phyloP scores from a whole-genome alignment of 2,797 vertebrate species.

The Anabas testudineus region DNA sequence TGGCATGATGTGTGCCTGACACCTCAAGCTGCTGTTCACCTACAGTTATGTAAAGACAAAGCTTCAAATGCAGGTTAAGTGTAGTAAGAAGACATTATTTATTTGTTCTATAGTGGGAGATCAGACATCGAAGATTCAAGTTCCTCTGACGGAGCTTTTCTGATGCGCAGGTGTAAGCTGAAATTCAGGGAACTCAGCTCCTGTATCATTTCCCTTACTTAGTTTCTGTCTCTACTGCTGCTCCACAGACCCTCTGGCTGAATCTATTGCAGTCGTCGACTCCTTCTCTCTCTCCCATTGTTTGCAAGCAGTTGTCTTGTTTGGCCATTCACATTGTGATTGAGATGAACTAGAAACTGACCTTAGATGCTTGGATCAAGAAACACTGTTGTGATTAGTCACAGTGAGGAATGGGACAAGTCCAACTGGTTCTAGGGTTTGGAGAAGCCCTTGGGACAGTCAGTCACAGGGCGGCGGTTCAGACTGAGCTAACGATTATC shows the following conservation, averaged over 20 bases:
- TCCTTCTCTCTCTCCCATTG: too few relatives aligned
- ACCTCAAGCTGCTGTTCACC: too few relatives aligned
- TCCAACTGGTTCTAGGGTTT: slow-evolving; percentile 65
- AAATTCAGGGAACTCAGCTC: neutral
- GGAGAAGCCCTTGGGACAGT: slow-evolving; percentile 64
- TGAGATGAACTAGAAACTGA: slow-evolving; percentile 28
- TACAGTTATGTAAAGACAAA: too few relatives aligned
- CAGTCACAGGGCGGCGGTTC: slow-evolving; percentile 75
- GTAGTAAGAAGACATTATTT: too few relatives aligned
- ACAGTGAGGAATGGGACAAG: slow-evolving; percentile 50
- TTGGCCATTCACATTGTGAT: neutral
- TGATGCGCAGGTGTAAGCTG: neutral
- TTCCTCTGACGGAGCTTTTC: too few relatives aligned
- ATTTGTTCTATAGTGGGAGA: too few relatives aligned
- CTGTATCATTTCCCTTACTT: neutral
- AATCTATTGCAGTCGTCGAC: too few relatives aligned
- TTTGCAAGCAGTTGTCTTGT: too few relatives aligned
- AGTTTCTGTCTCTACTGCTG: neutral
- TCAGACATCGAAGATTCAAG: too few relatives aligned
- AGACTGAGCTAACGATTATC: slow-evolving; percentile 74
- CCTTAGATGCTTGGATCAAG: slow-evolving; percentile 32
- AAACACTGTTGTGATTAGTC: slow-evolving; percentile 21
- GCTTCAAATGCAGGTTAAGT: too few relatives aligned
- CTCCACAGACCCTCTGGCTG: too few relatives aligned
- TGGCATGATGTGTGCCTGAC: too few relatives aligned